Evolutionary conservation across 2,888 invertebrate genomes (phyloP).

Genomic region (Aspidiotus rigidus): DNA sequence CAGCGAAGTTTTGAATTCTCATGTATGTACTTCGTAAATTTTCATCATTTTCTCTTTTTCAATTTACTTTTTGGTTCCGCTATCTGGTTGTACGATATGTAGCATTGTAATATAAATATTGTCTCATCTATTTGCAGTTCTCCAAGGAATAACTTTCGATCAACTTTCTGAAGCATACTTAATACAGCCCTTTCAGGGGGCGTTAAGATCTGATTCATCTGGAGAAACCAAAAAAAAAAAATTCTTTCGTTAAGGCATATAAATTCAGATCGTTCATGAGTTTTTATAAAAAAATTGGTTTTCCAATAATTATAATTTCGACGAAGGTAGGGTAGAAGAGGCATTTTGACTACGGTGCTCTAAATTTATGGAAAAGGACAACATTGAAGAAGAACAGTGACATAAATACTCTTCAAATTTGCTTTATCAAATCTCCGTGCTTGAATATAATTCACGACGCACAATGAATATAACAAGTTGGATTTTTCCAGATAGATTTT

Average conservation of each 20-base stretch:
- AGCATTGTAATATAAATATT: slow-evolving; percentile 13
- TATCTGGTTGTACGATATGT: slow-evolving; percentile 1
- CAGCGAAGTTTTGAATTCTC: no score
- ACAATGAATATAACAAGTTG: no score
- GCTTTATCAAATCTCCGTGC: no score
- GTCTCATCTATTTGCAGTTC: slow-evolving; percentile 14
- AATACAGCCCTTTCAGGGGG: slow-evolving; percentile 11
- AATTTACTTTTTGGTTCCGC: neutral
- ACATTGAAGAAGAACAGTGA: no score
- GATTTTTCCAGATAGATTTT: no score
- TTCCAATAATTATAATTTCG: neutral
- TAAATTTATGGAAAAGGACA: no score
- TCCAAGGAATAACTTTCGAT: neutral
- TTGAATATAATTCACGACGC: no score
- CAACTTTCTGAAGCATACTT: slow-evolving; percentile 2
- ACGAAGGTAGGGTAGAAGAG: no score
- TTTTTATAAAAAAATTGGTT: neutral
- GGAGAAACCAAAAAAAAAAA: neutral
- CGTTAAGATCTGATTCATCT: slow-evolving; percentile 7
- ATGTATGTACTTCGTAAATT: no score
- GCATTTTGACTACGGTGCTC: no score
- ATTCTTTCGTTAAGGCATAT: neutral
- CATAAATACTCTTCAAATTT: no score
- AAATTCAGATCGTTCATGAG: neutral
- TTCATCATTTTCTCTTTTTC: slow-evolving; percentile 2